Base-by-base conservation (phyloP, 2,113 vertebrate species). In the Charadrius vociferus region DNA sequence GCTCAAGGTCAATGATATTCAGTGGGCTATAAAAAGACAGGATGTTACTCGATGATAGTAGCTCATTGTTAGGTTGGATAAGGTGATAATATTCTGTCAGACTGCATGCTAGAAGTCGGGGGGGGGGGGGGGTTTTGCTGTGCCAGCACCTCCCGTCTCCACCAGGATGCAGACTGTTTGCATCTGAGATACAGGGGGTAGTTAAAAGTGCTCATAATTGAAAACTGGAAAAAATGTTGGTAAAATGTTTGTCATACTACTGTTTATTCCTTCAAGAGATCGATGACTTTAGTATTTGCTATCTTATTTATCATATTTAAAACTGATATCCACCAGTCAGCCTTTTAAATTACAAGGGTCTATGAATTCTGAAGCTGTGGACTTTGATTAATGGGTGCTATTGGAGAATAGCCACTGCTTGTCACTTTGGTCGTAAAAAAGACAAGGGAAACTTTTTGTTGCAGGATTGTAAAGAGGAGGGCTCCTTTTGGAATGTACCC, bases 211-310 rank as follows among this genome's bases (percentile, higher is more conserved):
- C 32, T 82, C 14, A 17, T 49, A 49, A 49, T 21, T 68, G 53
- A 85, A 77, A 74, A 37, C 32, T 27, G 61, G 9, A 6, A 84
- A 68, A 63, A 79, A 6, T 6, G 1, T 34, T 77, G 22, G 19
- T 29, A 52, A 96, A 71, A 66, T 74, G 5, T 63, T 68, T 86
- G 9, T 70, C 8, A 39, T 86, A 22, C 27, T 56, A 9, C 17
- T 61, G 9, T 39, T 67, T 74, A 66, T 84, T 22, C 20, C 20
- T 79, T 81, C 9, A 62, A 88, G 70, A 70, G 20, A 8, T 59
- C 0, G 0, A 24, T 17, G 16, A 27, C 29, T 41, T 30, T 45
- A 43, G 6, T 59, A 30, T 34, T 78, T 74, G 3, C 20, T 58
- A 4, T 52, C 67, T 71, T 19, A 3, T 45, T 77, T 70, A 20